phyloP scores from a whole-genome alignment of 1,140 invertebrate species.

The Drosophila fuyamai region DNA sequence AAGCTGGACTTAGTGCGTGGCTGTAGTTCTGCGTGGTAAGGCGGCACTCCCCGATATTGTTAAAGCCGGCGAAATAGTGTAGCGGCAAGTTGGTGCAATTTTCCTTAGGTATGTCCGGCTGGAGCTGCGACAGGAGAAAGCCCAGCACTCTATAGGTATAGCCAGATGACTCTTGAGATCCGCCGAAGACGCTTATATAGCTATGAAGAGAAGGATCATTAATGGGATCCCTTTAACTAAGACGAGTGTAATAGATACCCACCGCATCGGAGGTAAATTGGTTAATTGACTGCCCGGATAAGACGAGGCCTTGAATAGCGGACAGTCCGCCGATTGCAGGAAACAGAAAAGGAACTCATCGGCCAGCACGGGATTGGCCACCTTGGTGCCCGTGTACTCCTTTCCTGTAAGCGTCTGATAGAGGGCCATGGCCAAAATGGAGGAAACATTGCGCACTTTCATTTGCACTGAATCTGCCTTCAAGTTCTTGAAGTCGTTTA shows the following conservation, averaged over 20 bases:
- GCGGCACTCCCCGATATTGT: slow-evolving; percentile 90
- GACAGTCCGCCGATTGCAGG: slow-evolving; percentile 89
- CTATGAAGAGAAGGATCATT: slow-evolving; percentile 20
- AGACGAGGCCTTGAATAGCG: slow-evolving; percentile 87
- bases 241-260: neutral
- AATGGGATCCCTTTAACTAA: too few relatives aligned
- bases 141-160: slow-evolving; percentile 80
- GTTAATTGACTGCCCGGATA: slow-evolving; percentile 78
- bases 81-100: slow-evolving; percentile 73
- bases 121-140: slow-evolving; percentile 63
- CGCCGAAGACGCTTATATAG: slow-evolving; percentile 77
- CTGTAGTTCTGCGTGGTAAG: slow-evolving; percentile 91
- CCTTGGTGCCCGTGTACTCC: slow-evolving; percentile 74
- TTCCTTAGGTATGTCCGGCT: slow-evolving; percentile 42
- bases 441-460: slow-evolving; percentile 87
- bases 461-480: slow-evolving; percentile 86
- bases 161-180: slow-evolving; percentile 80
- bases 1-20: slow-evolving; percentile 92
- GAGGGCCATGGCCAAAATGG: slow-evolving; percentile 86
- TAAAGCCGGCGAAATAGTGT: slow-evolving; percentile 87
- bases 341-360: slow-evolving; percentile 93
- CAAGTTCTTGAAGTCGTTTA: slow-evolving; percentile 59
- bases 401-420: slow-evolving; percentile 86
- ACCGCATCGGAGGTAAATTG: slow-evolving; percentile 84
- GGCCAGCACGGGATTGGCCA: slow-evolving; percentile 86